Conservation (phyloP, 2,797 vertebrate species). For the Cynopterus sphinx region DNA sequence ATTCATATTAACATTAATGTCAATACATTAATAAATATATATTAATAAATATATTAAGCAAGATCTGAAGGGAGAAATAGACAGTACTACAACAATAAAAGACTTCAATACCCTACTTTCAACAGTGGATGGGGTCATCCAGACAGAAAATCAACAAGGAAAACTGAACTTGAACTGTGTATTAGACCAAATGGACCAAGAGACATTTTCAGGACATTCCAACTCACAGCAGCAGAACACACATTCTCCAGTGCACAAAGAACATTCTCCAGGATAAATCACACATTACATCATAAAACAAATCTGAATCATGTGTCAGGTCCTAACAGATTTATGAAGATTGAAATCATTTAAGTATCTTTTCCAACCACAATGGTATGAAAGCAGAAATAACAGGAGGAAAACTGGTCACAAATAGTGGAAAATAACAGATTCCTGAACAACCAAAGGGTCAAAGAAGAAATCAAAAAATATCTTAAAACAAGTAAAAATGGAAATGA, state of each 20-base stretch:
- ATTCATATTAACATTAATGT: too few species aligned
- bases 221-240: neutral
- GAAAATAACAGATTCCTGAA: neutral
- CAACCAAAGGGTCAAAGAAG: neutral
- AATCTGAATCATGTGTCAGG: neutral
- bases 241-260: neutral
- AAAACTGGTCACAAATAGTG: neutral
- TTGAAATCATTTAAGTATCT: neutral
- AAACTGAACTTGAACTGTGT: neutral
- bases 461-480: neutral
- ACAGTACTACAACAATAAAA: accelerated
- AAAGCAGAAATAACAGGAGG: neutral
- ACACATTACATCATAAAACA: neutral
- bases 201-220: neutral
- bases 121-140: too few species aligned
- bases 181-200: neutral
- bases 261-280: neutral
- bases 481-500: neutral
- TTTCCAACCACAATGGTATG: neutral
- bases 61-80: neutral
- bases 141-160: neutral
- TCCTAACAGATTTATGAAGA: neutral
- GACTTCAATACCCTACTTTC: neutral
- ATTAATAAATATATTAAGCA: neutral
- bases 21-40: too few species aligned